phyloP scores from a whole-genome alignment of 2,113 vertebrate species.

The Tragulus kanchil region DNA sequence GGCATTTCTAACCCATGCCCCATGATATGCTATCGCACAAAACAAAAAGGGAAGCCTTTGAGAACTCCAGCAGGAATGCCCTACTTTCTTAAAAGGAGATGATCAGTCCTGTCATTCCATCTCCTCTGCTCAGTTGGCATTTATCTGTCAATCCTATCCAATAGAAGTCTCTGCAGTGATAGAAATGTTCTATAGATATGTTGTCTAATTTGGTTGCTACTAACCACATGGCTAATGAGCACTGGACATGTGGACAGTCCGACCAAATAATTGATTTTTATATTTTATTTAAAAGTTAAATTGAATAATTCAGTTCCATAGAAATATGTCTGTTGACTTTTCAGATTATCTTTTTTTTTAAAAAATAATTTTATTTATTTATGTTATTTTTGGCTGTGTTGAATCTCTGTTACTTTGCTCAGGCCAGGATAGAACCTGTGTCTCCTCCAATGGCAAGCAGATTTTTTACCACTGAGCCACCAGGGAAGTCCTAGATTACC shows the following conservation, averaged over 20 bases:
- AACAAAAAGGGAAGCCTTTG: conserved; percentile 47
- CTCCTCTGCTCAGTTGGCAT: background rate
- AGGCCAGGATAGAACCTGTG: background rate
- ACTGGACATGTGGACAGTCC: background rate
- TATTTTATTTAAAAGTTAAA: conserved; percentile 48
- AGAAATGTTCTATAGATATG: background rate
- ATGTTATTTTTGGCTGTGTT: background rate
- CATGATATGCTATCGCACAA: background rate
- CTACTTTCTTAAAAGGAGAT: conserved; percentile 10
- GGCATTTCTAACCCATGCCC: background rate
- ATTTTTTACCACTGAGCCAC: background rate
- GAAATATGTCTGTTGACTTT: background rate
- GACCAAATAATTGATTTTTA: conserved; percentile 9
- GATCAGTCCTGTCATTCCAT: background rate
- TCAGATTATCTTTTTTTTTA: background rate
- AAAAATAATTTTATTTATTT: background rate
- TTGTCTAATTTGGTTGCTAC: background rate
- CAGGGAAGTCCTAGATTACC: background rate
- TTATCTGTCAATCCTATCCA: background rate
- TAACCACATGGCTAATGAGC: background rate
- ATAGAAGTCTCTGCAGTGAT: background rate
- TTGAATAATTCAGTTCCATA: background rate
- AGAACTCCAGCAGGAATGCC: background rate
- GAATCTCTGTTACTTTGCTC: background rate
- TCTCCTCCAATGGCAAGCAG: background rate